Conservation (phyloP, 2,888 invertebrate species). For the Graphium colonna region DNA sequence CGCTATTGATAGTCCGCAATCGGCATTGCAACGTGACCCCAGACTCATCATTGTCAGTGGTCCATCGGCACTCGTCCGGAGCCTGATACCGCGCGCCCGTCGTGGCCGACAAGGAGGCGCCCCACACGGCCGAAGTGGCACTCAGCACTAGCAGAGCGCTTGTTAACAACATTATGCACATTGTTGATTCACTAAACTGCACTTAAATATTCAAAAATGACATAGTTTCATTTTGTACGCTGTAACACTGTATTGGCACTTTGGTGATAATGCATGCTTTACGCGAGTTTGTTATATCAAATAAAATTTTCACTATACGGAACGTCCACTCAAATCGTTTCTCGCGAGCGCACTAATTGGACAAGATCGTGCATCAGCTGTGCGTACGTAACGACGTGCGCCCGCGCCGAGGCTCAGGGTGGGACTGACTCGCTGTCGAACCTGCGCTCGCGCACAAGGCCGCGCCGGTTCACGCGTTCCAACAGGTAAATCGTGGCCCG, state of each 20-base stretch:
- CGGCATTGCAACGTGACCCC: conserved; percentile 87
- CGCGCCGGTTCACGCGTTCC: conserved; percentile 81
- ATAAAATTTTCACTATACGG: conserved; percentile 61
- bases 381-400: conserved; percentile 60
- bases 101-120: conserved; percentile 71
- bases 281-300: conserved; percentile 26
- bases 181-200: conserved; percentile 61
- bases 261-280: conserved; percentile 47
- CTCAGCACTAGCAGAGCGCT: conserved; percentile 66
- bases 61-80: conserved; percentile 91
- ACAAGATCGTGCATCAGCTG: conserved; percentile 64
- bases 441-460: conserved; percentile 82
- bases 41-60: conserved; percentile 83
- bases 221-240: conserved; percentile 66
- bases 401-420: conserved; percentile 72
- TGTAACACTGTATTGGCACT: conserved; percentile 61
- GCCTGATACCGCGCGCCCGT: conserved; percentile 85
- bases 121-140: conserved; percentile 59
- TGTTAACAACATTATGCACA: conserved; percentile 65
- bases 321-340: conserved; percentile 78
- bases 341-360: conserved; percentile 77
- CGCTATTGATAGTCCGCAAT: conserved; percentile 88
- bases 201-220: conserved; percentile 50
- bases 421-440: conserved; percentile 73
- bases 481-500: conserved; percentile 74